Percentiles rank a stretch among this genome's conserved stretches.
These are phyloP conservation scores for Hylaeus volcanicus DNA, from an alignment of 1,140 invertebrate genomes.

Conservation along the genomic window DNA sequence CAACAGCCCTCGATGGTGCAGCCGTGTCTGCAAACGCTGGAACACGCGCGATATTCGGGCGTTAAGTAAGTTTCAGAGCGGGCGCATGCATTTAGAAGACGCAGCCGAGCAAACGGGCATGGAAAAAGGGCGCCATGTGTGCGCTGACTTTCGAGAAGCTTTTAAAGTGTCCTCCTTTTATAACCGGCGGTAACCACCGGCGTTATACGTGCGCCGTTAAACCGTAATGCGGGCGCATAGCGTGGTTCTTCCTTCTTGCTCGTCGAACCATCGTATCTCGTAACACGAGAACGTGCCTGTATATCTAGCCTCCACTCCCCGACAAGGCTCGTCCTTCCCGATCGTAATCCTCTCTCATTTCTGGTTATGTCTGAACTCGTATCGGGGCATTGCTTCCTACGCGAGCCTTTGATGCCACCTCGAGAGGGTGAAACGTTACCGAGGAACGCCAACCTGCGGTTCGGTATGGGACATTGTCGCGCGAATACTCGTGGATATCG, in stretches of 20 bases:
- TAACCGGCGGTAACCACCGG: slow-evolving; percentile 46
- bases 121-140: slow-evolving; percentile 18
- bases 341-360: slow-evolving; percentile 8
- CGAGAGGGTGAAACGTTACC: not conserved
- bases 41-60: slow-evolving; percentile 1
- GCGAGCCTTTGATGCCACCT: not conserved
- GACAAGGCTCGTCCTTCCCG: not conserved
- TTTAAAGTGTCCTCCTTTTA: slow-evolving; percentile 58
- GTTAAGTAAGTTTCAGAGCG: slow-evolving; percentile 43
- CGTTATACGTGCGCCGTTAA: slow-evolving; percentile 55
- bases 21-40: not conserved
- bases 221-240: slow-evolving; percentile 46
- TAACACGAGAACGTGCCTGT: slow-evolving; percentile 48
- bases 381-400: not conserved
- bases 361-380: not conserved
- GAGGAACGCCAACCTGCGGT: not conserved
- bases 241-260: slow-evolving; percentile 3
- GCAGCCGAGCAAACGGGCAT: not conserved
- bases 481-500: not conserved
- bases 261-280: slow-evolving; percentile 26
- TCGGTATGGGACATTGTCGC: not conserved
- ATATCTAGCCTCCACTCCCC: not conserved
- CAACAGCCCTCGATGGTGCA: not conserved
- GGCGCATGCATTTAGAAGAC: slow-evolving; percentile 16
- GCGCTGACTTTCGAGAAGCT: slow-evolving; percentile 48